phyloP scores from a whole-genome alignment of 1,140 invertebrate genomes.

The Lerema accius region DNA sequence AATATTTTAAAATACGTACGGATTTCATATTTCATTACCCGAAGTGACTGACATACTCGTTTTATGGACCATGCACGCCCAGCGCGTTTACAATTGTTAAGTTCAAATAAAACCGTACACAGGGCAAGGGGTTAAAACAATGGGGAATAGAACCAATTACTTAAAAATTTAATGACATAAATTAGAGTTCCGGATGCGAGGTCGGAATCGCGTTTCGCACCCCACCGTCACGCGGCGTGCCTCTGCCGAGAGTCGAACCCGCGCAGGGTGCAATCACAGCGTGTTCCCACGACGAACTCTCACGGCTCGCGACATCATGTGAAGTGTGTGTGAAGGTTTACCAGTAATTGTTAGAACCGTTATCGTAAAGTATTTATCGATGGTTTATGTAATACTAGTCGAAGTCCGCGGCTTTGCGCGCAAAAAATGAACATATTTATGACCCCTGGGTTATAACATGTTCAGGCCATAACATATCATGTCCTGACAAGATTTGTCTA shows the following conservation, averaged over 20 bases:
- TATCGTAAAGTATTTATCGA: neutral
- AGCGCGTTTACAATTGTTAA: too few species aligned
- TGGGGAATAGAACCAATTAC: conserved; percentile 26
- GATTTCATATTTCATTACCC: too few species aligned
- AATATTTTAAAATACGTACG: too few species aligned
- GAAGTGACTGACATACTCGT: neutral
- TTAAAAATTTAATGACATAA: conserved; percentile 49
- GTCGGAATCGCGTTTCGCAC: conserved; percentile 60
- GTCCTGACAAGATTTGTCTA: too few species aligned
- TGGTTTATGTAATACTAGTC: neutral
- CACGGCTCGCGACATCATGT: conserved; percentile 62
- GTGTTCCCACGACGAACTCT: conserved; percentile 69
- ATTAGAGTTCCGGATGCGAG: conserved; percentile 62
- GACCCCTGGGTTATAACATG: too few species aligned
- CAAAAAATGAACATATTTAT: too few species aligned
- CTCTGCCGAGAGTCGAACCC: conserved; percentile 49
- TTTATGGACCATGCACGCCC: neutral
- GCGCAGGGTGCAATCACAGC: conserved; percentile 59
- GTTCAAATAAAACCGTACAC: neutral
- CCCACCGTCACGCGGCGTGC: conserved; percentile 65
- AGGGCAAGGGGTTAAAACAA: conserved; percentile 6
- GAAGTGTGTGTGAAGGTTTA: conserved; percentile 7
- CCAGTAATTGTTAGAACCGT: conserved; percentile 6
- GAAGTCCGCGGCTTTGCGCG: too few species aligned
- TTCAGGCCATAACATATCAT: too few species aligned